phyloP scores from a whole-genome alignment of 2,888 invertebrate species.

The Morpho deidamia region DNA sequence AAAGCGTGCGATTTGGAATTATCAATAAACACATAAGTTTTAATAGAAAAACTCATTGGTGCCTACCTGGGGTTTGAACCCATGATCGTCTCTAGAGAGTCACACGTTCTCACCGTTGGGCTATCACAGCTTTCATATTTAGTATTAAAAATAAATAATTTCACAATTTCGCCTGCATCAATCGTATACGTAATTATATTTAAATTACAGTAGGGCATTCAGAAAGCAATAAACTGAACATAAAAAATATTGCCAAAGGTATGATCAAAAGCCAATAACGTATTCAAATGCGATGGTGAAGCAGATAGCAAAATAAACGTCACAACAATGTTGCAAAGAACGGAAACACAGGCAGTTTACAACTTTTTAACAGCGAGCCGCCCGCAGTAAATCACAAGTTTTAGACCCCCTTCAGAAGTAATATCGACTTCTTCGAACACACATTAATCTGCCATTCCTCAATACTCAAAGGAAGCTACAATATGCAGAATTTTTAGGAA shows the following conservation, averaged over 20 bases:
- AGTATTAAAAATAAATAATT: not conserved
- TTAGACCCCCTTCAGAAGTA: conserved; percentile 72
- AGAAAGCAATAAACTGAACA: conserved; percentile 9
- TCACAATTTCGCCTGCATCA: not conserved
- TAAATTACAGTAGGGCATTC: not conserved
- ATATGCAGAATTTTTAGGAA: conserved; percentile 50
- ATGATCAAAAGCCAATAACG: conserved; percentile 16
- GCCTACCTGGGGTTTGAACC: too few species aligned
- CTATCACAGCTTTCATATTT: not conserved
- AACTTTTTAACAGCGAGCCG: conserved; percentile 72
- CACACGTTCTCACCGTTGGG: too few species aligned
- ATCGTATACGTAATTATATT: too few species aligned
- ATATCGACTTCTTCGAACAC: conserved; percentile 75
- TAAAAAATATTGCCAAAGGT: conserved; percentile 10
- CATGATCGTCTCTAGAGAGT: too few species aligned
- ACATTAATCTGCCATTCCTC: conserved; percentile 74
- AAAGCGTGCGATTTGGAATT: too few species aligned
- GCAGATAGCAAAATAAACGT: conserved; percentile 25
- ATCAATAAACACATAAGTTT: too few species aligned
- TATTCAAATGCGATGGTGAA: conserved; percentile 11
- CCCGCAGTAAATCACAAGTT: conserved; percentile 70
- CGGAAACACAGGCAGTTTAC: conserved; percentile 75
- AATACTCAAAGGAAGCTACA: conserved; percentile 67
- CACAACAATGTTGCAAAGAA: conserved; percentile 58
- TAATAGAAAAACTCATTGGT: too few species aligned